These are phyloP conservation scores for Argyresthia albistria DNA, from an alignment of 2,888 invertebrate species.

Conservation along the genomic window DNA sequence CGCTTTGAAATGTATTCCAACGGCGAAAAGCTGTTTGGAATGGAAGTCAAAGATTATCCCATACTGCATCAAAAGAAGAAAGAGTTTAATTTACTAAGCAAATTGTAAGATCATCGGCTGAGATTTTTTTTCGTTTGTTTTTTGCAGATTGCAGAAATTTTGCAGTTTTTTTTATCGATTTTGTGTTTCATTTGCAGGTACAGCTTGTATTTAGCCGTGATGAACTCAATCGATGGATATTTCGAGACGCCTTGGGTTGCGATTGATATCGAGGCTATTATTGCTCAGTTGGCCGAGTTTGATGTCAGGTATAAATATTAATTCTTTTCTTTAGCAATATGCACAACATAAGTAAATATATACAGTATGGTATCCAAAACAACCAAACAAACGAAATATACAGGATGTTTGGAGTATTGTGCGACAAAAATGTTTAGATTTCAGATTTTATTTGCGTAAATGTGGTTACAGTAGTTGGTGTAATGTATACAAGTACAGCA, in stretches of 20 bases:
- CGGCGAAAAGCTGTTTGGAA: slow-evolving; percentile 88
- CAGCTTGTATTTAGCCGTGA: slow-evolving; percentile 82
- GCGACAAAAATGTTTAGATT: no score
- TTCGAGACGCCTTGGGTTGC: slow-evolving; percentile 88
- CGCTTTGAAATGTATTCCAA: slow-evolving; percentile 86
- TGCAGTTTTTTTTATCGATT: no score
- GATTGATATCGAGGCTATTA: slow-evolving; percentile 87
- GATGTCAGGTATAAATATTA: slow-evolving; percentile 75
- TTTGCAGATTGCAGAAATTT: no score
- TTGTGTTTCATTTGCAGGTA: slow-evolving; percentile 30
- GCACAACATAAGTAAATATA: no score
- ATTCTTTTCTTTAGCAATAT: not conserved
- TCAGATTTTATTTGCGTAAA: no score
- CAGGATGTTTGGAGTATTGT: no score
- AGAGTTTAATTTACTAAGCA: slow-evolving; percentile 87
- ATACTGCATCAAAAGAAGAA: slow-evolving; percentile 83
- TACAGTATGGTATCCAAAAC: no score
- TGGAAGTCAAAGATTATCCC: slow-evolving; percentile 88
- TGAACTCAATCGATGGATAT: slow-evolving; percentile 89
- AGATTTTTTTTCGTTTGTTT: no score
- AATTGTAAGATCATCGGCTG: slow-evolving; percentile 72
- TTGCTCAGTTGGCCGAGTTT: slow-evolving; percentile 85
- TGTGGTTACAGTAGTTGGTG: no score
- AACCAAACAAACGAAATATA: no score
- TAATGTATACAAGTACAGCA: no score